These are phyloP conservation scores for Nymphalis io DNA, from an alignment of 1,140 invertebrate genomes.

Conservation along the genomic window DNA sequence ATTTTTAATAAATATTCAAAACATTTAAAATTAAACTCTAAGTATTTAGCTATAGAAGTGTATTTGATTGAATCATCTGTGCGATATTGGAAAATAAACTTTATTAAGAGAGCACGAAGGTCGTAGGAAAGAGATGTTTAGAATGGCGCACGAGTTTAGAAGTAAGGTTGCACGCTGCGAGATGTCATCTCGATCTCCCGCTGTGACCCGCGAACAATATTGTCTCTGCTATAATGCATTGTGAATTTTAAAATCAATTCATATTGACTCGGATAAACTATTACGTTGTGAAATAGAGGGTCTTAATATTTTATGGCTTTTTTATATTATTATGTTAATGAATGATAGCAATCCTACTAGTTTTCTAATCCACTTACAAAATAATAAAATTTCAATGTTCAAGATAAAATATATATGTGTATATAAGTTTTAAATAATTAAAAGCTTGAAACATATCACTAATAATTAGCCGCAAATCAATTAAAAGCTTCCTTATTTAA, in stretches of 20 bases:
- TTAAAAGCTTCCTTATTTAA: slow-evolving; percentile 8
- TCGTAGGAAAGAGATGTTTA: slow-evolving; percentile 35
- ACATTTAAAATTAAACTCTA: slow-evolving; percentile 58
- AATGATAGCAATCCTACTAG: background rate
- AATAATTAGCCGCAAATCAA: slow-evolving; percentile 8
- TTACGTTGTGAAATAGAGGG: slow-evolving; percentile 25
- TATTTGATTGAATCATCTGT: slow-evolving; percentile 28
- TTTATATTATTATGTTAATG: background rate
- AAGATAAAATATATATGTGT: background rate
- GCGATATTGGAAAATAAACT: slow-evolving; percentile 47
- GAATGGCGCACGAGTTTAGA: slow-evolving; percentile 56
- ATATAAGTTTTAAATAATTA: background rate
- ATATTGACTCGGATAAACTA: slow-evolving; percentile 61
- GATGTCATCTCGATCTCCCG: slow-evolving; percentile 77
- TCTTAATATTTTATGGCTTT: slow-evolving; percentile 4
- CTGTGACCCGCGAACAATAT: slow-evolving; percentile 77
- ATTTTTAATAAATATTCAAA: slow-evolving; percentile 66
- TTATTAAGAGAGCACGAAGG: slow-evolving; percentile 40
- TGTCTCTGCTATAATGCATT: slow-evolving; percentile 75
- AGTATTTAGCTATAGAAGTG: slow-evolving; percentile 40
- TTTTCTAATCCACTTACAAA: slow-evolving; percentile 6
- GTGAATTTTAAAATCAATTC: slow-evolving; percentile 79
- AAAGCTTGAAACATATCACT: background rate
- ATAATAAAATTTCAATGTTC: slow-evolving; percentile 3
- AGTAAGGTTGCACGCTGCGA: slow-evolving; percentile 75